Conservation (phyloP, 2,888 invertebrate genomes). For the Hypolimnas misippus region DNA sequence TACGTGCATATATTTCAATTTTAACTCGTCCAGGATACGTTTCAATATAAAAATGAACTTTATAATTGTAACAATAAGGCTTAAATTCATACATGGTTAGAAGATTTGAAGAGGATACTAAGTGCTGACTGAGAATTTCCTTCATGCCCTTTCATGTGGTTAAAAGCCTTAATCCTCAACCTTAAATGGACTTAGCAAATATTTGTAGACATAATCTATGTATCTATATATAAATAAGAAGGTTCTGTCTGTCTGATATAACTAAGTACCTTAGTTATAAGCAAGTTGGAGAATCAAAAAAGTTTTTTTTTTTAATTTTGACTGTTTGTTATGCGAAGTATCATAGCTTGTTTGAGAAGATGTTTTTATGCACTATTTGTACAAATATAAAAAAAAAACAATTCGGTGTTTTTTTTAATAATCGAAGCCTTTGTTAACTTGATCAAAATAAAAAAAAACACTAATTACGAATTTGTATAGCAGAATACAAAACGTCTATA, state of each 20-base stretch:
- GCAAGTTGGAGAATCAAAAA: too few species aligned
- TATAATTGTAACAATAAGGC: not conserved
- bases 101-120: not conserved
- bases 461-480: slow-evolving; percentile 10
- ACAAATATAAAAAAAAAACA: not conserved
- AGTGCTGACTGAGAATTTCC: slow-evolving; percentile 2
- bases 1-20: too few species aligned
- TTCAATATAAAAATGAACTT: too few species aligned
- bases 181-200: slow-evolving; percentile 1
- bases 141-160: slow-evolving; percentile 1
- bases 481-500: slow-evolving; percentile 8
- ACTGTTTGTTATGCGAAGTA: too few species aligned
- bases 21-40: too few species aligned
- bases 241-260: too few species aligned
- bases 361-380: not conserved
- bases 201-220: not conserved
- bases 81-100: too few species aligned
- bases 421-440: not conserved
- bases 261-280: too few species aligned
- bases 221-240: not conserved
- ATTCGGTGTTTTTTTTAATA: not conserved
- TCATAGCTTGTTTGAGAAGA: too few species aligned
- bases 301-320: too few species aligned
- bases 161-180: not conserved
- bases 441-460: slow-evolving; percentile 10